Percentiles rank a stretch among this genome's conserved stretches.
Conservation (phyloP, 2,113 vertebrate genomes). For the Mustela nigripes region DNA sequence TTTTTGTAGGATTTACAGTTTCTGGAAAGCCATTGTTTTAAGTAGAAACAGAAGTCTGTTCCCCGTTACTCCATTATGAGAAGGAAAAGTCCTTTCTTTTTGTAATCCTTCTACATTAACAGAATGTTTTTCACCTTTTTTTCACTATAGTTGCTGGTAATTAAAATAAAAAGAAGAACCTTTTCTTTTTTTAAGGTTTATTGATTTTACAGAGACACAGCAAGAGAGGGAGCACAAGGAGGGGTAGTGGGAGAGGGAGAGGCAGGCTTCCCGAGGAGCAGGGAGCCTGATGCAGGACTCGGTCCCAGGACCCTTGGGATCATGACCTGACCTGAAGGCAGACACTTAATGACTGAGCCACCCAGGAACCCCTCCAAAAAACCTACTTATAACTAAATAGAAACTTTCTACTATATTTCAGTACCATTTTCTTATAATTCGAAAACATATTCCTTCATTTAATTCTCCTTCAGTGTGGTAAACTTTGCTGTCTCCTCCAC, state of each 20-base stretch:
- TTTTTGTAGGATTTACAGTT: neutral
- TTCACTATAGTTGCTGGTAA: neutral
- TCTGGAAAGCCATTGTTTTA: neutral
- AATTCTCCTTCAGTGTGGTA: neutral
- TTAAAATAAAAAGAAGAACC: too few species aligned
- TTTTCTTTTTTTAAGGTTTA: too few species aligned
- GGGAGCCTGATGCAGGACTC: too few species aligned
- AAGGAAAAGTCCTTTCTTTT: neutral
- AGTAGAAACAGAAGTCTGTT: neutral
- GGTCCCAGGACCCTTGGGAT: too few species aligned
- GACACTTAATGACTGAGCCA: too few species aligned
- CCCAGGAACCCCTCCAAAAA: neutral
- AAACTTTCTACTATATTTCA: neutral
- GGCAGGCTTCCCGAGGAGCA: too few species aligned
- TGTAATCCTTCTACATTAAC: neutral
- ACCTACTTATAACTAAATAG: neutral
- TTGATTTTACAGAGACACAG: too few species aligned
- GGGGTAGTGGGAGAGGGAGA: too few species aligned
- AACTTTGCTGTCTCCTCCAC: neutral
- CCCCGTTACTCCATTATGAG: neutral
- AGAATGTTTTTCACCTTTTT: neutral
- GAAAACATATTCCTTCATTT: neutral
- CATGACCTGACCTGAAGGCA: too few species aligned
- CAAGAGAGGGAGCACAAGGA: too few species aligned
- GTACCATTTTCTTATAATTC: neutral